Conservation (phyloP, 64 coral and sea anemone species). For the Hydrozoanthus tunicans region DNA sequence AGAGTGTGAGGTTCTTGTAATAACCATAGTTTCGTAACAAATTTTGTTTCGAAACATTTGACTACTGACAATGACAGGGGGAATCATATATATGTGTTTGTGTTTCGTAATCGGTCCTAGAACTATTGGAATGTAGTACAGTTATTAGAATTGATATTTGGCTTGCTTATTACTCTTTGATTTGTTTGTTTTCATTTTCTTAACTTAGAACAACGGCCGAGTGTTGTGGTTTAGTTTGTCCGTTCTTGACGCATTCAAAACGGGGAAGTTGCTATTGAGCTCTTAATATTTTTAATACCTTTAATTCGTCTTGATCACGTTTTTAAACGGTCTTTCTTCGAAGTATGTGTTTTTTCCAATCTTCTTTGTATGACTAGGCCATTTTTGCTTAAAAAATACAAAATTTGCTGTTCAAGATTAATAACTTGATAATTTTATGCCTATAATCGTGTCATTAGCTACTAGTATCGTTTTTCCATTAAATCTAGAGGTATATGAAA, state of each 20-base stretch:
- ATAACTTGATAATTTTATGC: too few relatives aligned
- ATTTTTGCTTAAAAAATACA: neutral
- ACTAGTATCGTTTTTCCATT: too few relatives aligned
- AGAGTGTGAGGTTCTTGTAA: neutral
- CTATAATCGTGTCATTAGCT: too few relatives aligned
- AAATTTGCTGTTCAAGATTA: neutral
- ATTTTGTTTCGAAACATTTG: conserved; percentile 41
- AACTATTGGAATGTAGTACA: neutral
- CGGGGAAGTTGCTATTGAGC: neutral
- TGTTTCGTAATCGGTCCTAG: conserved; percentile 38
- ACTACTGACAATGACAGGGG: neutral
- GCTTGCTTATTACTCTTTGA: neutral
- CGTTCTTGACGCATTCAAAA: neutral
- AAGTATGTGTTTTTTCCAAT: too few relatives aligned
- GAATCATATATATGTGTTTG: neutral
- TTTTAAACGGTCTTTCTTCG: neutral
- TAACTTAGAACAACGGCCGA: neutral
- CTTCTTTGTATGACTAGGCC: too few relatives aligned
- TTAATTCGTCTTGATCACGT: neutral
- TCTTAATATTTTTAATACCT: neutral
- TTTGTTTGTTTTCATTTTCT: neutral
- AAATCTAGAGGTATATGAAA: too few relatives aligned
- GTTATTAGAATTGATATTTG: neutral
- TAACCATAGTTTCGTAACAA: conserved; percentile 21
- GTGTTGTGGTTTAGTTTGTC: neutral